Conservation (phyloP, 1,140 invertebrate genomes). For the Neodiprion virginianus region DNA sequence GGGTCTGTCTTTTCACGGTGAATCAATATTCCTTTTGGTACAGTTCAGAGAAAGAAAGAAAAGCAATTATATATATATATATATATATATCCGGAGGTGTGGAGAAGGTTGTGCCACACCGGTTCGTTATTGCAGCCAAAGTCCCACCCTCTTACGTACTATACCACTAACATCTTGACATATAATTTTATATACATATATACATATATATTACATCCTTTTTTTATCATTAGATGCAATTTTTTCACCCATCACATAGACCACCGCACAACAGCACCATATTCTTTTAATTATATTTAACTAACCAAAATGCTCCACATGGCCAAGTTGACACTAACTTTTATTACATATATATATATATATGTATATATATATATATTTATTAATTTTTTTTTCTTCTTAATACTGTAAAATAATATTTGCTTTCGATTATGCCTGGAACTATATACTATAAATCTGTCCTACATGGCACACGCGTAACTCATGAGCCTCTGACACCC, state of each 20-base stretch:
- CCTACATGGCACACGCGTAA: conserved; percentile 50
- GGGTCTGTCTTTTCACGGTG: conserved; percentile 13
- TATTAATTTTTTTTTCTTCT: conserved; percentile 15
- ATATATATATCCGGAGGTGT: not conserved
- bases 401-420: conserved; percentile 36
- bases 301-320: conserved; percentile 62
- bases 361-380: conserved; percentile 24
- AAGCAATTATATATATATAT: not conserved
- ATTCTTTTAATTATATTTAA: conserved; percentile 44
- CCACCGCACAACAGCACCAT: conserved; percentile 51
- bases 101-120: conserved; percentile 20
- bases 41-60: not conserved
- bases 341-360: conserved; percentile 24
- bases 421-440: conserved; percentile 54
- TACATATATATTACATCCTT: conserved; percentile 38
- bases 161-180: conserved; percentile 19
- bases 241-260: conserved; percentile 52
- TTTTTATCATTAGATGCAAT: conserved; percentile 43
- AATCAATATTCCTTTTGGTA: not conserved
- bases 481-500: conserved; percentile 53
- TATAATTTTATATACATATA: conserved; percentile 36
- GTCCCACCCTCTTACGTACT: conserved; percentile 24
- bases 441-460: conserved; percentile 49
- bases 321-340: conserved; percentile 62
- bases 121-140: conserved; percentile 8